Evolutionary conservation across 2,113 vertebrate genomes (phyloP).

Genomic region (Theristicus caerulescens): DNA sequence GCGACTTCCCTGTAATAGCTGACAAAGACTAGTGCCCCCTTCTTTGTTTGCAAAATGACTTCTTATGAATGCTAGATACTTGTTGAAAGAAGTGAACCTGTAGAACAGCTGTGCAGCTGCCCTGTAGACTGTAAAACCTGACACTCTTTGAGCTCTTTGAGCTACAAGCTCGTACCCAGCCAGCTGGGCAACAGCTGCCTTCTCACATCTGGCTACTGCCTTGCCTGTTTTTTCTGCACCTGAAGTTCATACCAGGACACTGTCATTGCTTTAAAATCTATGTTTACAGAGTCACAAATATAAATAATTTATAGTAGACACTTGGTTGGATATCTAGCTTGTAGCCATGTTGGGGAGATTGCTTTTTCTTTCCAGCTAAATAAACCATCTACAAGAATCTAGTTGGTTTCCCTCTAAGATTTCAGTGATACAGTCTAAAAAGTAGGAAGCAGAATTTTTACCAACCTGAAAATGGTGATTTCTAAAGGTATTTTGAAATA

Average conservation of each 20-base stretch:
- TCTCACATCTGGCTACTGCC: not conserved
- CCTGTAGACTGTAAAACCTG: not conserved
- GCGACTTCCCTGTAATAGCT: not conserved
- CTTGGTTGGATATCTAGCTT: not conserved
- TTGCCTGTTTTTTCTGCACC: not conserved
- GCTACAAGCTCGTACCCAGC: not conserved
- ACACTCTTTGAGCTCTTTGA: not conserved
- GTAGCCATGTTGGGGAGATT: not conserved
- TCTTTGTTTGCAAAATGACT: not conserved
- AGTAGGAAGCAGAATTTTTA: not conserved
- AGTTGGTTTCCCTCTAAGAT: not conserved
- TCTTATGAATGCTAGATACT: not conserved
- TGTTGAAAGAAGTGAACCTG: not conserved
- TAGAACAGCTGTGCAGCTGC: not conserved
- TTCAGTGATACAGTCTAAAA: not conserved
- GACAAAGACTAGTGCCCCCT: not conserved
- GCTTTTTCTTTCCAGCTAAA: not conserved
- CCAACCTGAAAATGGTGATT: accelerated
- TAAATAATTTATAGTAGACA: not conserved
- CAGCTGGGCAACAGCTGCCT: not conserved
- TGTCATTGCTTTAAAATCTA: not conserved
- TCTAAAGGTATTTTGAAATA: not conserved
- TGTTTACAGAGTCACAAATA: not conserved
- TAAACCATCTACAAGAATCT: not conserved
- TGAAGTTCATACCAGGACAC: not conserved